phyloP scores from a whole-genome alignment of 1,140 invertebrate genomes.

The Cherax destructor region DNA sequence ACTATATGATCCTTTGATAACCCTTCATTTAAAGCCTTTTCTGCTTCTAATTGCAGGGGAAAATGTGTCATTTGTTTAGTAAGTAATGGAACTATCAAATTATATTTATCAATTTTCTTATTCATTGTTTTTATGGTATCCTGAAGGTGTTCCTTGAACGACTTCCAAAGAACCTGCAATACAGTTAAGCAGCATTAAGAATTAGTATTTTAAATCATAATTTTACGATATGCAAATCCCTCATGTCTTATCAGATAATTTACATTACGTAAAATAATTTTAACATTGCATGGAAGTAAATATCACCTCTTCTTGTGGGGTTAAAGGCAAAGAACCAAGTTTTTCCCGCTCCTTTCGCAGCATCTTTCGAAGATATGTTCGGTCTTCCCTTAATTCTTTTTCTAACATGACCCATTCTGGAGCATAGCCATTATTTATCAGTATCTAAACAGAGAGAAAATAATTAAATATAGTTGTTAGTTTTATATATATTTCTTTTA shows the following conservation, averaged over 20 bases:
- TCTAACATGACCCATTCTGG: conserved; percentile 91
- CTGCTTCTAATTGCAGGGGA: conserved; percentile 13
- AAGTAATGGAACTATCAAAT: conserved; percentile 34
- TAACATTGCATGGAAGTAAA: background rate
- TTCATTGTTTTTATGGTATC: conserved; percentile 1
- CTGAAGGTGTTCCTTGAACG: background rate
- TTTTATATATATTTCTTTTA: too few species aligned
- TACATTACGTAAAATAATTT: background rate
- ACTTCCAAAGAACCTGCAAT: conserved; percentile 21
- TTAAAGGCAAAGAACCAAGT: conserved; percentile 81
- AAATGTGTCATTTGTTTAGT: conserved; percentile 22
- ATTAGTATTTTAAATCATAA: too few species aligned
- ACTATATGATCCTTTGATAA: background rate
- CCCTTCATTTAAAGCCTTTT: conserved; percentile 10
- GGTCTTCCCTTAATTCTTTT: conserved; percentile 86
- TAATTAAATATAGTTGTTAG: too few species aligned
- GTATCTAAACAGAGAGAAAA: conserved; percentile 78
- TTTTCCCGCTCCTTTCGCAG: conserved; percentile 79
- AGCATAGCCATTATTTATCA: conserved; percentile 91
- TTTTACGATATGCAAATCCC: background rate
- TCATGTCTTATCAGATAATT: background rate
- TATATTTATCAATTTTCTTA: conserved; percentile 38
- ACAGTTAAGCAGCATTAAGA: background rate
- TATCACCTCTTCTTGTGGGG: conserved; percentile 75
- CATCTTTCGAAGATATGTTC: conserved; percentile 73